Conservation (phyloP, 2,113 vertebrate genomes). For the Hippoglossus stenolepis region DNA sequence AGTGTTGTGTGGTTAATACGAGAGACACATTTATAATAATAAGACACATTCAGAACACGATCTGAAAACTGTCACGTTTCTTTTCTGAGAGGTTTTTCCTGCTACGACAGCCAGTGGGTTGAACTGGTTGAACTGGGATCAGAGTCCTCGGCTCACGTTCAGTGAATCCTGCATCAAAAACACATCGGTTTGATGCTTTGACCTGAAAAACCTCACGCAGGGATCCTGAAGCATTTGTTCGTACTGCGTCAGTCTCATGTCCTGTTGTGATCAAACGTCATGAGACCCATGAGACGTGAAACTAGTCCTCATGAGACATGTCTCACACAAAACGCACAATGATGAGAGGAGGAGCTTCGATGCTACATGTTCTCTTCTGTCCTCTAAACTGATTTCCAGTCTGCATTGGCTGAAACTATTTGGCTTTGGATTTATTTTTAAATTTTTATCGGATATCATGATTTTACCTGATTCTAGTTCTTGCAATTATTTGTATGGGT, state of each 20-base stretch:
- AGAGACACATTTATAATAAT: no score
- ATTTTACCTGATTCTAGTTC: no score
- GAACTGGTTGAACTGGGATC: neutral
- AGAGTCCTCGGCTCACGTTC: no score
- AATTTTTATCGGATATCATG: no score
- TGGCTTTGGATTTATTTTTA: neutral
- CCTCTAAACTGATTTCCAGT: no score
- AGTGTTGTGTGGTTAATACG: no score
- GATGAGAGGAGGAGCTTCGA: neutral
- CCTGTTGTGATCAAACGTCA: constrained; percentile 1
- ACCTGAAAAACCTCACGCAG: no score
- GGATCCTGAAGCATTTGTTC: neutral
- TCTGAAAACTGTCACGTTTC: neutral
- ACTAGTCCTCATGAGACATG: neutral
- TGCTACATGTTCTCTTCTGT: neutral
- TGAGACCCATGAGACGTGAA: constrained; percentile 1
- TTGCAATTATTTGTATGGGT: no score
- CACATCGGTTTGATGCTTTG: neutral
- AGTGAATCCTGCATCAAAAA: neutral
- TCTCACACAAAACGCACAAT: neutral
- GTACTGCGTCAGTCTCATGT: neutral
- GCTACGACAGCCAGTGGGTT: neutral
- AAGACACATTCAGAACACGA: no score
- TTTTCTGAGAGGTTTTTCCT: neutral
- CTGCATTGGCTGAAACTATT: no score